Base-by-base conservation (phyloP, 2,797 vertebrate species). In the Crocodylus rhombifer region DNA sequence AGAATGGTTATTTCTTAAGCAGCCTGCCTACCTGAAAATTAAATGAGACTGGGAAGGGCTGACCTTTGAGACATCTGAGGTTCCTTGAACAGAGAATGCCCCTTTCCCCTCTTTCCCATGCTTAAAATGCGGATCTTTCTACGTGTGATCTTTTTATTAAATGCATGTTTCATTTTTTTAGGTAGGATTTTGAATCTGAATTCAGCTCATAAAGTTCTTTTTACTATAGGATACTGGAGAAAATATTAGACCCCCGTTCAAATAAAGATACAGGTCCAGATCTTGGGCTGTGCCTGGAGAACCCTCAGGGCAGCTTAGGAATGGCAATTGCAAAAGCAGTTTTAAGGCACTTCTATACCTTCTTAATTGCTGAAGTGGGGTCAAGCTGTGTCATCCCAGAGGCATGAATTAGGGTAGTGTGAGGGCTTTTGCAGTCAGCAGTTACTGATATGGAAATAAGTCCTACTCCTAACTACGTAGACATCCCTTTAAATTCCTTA, bases 61-160 rank as follows among this genome's bases (percentile, higher is more conserved):
- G 67, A 84, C 92, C 87, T 51, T 69, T 95, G 80, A 83, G 91
- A 65, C 65, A 33, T 51, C 77, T 57, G 60, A 74, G 80, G 33
- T 88, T 17, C 36, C 30, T 51, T 58, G 25, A 71, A 88, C 78
- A n/a, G 57, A 71, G 88, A 92, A 73, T 58, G 25, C 65, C 23
- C 17, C 6, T 80, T 91, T 91, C 77, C 16, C 15, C 12, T 20
- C 17, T 7, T 78, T 80, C 1, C 3, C 84, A 64, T 82, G 88
- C 82, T 86, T 67, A 58, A 84, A 36, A 8, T 69, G 73, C 82
- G 65, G 77, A 55, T 63, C 65, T 65, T 4, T 51, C 69, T 56
- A 4, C 77, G 28, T 89, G 65, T 84, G 75, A 87, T 89, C 18
- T 25, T 89, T 93, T 55, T 79, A 42, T 89, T 91, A n/a, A 77